Evolutionary conservation across 2,797 vertebrate species (phyloP).

Genomic region (Anniella stebbinsi): DNA sequence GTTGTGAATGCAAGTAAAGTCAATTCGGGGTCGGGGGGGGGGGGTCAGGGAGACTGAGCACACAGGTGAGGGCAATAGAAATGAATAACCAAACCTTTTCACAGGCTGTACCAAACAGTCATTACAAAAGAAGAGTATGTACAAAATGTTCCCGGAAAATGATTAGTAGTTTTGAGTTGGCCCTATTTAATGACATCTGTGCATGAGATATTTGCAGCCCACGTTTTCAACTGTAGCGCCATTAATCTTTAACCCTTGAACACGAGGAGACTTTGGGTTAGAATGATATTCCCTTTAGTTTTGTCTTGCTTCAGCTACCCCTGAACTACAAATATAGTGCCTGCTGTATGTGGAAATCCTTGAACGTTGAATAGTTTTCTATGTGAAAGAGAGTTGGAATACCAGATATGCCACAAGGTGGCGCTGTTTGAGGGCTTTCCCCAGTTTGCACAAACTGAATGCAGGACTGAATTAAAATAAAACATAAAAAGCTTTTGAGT

Average conservation of each 20-base stretch:
- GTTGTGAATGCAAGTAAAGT: background rate
- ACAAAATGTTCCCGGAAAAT: background rate
- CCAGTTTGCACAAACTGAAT: background rate
- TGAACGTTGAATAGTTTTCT: background rate
- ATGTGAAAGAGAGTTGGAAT: background rate
- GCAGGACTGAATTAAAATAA: background rate
- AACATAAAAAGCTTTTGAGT: background rate
- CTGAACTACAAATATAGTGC: background rate
- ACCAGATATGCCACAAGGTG: background rate
- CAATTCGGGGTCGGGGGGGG: background rate
- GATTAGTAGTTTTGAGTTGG: background rate
- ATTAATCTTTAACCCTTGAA: background rate
- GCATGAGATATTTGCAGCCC: background rate
- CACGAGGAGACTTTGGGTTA: background rate
- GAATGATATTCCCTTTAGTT: background rate
- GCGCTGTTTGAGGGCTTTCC: conserved; percentile 5
- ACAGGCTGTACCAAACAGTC: background rate
- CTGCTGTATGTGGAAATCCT: background rate
- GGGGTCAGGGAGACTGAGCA: no score
- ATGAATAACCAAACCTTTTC: background rate
- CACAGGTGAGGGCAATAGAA: background rate
- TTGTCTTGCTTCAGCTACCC: background rate
- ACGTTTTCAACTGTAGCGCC: background rate
- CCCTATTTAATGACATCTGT: background rate
- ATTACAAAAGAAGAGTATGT: background rate